Evolutionary conservation across 2,797 vertebrate species (phyloP), one percentile per base, ranked within the genome.

Genomic region (Tarsius wallacei): DNA sequence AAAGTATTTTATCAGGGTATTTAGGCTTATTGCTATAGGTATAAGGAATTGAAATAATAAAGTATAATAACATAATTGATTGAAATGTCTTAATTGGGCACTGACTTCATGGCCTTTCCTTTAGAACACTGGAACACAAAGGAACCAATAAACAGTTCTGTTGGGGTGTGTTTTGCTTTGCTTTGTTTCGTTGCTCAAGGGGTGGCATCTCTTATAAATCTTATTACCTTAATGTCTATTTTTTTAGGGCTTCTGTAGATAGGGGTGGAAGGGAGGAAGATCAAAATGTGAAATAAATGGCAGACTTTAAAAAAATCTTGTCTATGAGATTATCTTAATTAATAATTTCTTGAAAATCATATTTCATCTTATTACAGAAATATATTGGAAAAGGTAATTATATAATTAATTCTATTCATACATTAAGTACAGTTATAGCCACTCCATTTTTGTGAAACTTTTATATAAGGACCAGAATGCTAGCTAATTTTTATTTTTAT

Each of bases 401-500:
- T 73, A 73, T 42, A 83, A 70, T 63, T 28, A 83, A 1, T 33
- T 83, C 93, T 33, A 73, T 51, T 59, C 42, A 47, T 84, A 42
- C 1, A 51, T 22, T 51, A 63, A 28, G 15, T 19, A 42, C 2
- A 64, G 13, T 53, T n/a, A n/a, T 76, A 55, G 11, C 5, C 4
- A 33, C 16, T n/a, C 1, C 19, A 82, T 1, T 74, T 42, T 71
- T 74, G 42, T 49, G 4, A 26, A 55, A 47, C 80, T 89, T 63
- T 90, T 14, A 73, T 84, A 21, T 74, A 33, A 16, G 91, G 95
- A 76, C 47, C 47, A 93, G 84, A 82, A 91, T 90, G 49, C 70
- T 97, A 96, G 92, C 14, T 80, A 78, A 51, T 49, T 49, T 95
- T 95, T 80, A 78, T 49, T 49, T 49, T 95, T 95, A 94, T 98